Percentiles rank a stretch among this genome's conserved stretches.
phyloP scores from a whole-genome alignment of 2,888 invertebrate genomes.

The Pachymerium ferrugineum region DNA sequence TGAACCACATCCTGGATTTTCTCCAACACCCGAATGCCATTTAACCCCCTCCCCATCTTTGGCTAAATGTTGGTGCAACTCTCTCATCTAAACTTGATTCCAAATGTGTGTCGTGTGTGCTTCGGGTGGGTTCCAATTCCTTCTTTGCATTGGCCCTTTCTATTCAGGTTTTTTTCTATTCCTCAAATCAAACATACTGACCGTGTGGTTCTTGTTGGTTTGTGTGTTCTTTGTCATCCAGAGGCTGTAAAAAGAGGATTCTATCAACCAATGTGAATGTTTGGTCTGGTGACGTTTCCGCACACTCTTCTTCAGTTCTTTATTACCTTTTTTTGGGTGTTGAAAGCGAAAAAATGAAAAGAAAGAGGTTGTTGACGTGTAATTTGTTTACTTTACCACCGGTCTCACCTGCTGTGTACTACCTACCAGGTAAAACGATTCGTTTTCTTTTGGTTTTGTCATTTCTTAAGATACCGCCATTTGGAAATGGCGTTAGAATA shows the following conservation, averaged over 20 bases:
- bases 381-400: conserved; percentile 6
- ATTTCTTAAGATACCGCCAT: too few species aligned
- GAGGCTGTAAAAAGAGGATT: background rate
- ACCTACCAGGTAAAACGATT: background rate
- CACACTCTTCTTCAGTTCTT: background rate
- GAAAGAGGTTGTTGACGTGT: background rate
- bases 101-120: conserved; percentile 1
- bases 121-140: conserved; percentile 12
- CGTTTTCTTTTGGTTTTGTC: background rate
- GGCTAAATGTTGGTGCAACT: conserved; percentile 9
- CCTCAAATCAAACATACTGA: background rate
- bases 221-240: conserved; percentile 1
- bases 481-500: too few species aligned
- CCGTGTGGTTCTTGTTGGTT: background rate
- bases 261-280: background rate
- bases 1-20: conserved; percentile 20
- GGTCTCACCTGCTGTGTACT: background rate
- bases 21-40: background rate
- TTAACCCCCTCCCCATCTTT: conserved; percentile 9
- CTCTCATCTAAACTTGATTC: conserved; percentile 18
- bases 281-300: background rate
- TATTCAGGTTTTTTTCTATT: background rate
- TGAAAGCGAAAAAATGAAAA: background rate
- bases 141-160: background rate
- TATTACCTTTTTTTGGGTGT: background rate